phyloP scores from a whole-genome alignment of 2,888 invertebrate genomes.

The Synergus japonicus region DNA sequence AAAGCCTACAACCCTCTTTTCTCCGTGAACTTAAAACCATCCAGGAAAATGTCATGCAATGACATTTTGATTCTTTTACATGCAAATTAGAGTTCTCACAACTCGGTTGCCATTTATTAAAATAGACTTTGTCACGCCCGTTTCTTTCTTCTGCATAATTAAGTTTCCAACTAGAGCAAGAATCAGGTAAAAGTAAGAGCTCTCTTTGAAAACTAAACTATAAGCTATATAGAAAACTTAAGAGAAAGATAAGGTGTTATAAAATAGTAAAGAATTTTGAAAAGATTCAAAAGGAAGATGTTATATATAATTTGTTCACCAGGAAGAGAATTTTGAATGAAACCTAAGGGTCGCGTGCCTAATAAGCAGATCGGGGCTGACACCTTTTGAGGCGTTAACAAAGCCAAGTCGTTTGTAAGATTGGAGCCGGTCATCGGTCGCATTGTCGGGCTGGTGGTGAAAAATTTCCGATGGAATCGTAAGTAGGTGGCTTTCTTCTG shows the following conservation, averaged over 20 bases:
- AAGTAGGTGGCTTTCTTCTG: constrained; percentile 49
- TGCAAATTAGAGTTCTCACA: not conserved
- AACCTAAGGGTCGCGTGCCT: constrained; percentile 33
- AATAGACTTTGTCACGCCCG: not conserved
- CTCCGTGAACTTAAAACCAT: not conserved
- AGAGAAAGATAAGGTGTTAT: not conserved
- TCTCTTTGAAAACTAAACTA: not conserved
- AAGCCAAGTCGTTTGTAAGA: constrained; percentile 70
- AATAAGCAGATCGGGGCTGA: constrained; percentile 27
- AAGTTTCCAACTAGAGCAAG: not conserved
- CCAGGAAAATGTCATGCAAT: not conserved
- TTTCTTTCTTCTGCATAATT: not conserved
- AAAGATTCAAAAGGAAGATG: not conserved
- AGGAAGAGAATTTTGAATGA: constrained; percentile 18
- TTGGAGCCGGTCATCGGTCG: constrained; percentile 70
- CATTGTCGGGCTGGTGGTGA: constrained; percentile 64
- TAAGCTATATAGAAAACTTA: not conserved
- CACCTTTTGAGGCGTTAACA: constrained; percentile 57
- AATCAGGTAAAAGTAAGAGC: not conserved
- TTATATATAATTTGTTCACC: not conserved
- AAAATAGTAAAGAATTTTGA: not conserved
- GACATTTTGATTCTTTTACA: not conserved
- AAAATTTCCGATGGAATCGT: constrained; percentile 60
- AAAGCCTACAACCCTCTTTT: not conserved
- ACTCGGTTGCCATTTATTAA: not conserved